A percentile compares a stretch with the other conserved stretches of the same genome.
Evolutionary conservation across 1,140 invertebrate species (phyloP).

Genomic region (Carcinoscorpius rotundicauda): DNA sequence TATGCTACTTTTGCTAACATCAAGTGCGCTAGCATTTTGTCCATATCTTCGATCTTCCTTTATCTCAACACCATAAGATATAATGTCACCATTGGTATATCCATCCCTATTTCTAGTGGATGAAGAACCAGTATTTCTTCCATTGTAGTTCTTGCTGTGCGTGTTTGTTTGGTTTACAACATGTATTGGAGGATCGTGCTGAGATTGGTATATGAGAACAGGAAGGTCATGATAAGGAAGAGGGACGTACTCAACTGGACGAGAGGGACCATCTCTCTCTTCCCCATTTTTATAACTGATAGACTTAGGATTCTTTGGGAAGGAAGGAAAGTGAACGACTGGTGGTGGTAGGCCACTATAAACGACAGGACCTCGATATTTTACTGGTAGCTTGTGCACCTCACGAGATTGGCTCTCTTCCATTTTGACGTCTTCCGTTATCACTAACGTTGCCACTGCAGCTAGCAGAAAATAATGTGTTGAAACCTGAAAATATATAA

Average conservation of each 20-base stretch:
- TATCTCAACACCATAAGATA: too few relatives aligned
- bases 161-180: slow-evolving; percentile 3
- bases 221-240: slow-evolving; percentile 36
- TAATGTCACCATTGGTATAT: too few relatives aligned
- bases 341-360: slow-evolving; percentile 36
- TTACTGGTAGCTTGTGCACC: slow-evolving; percentile 22
- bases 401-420: neutral
- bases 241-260: slow-evolving; percentile 35
- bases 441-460: too few relatives aligned
- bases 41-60: too few relatives aligned
- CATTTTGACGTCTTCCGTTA: too few relatives aligned
- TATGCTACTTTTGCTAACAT: too few relatives aligned
- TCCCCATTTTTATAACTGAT: neutral
- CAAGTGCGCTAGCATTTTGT: too few relatives aligned
- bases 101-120: too few relatives aligned
- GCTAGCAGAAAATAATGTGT: too few relatives aligned
- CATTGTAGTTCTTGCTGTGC: too few relatives aligned
- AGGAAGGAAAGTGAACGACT: slow-evolving; percentile 34
- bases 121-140: too few relatives aligned
- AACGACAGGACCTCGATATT: slow-evolving; percentile 36
- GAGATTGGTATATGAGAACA: slow-evolving; percentile 33
- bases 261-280: slow-evolving; percentile 15
- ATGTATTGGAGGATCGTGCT: slow-evolving; percentile 24
- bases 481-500: too few relatives aligned
- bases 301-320: slow-evolving; percentile 22